Evolutionary conservation across 2,113 vertebrate genomes (phyloP), one percentile per base, ranked within the genome.

Genomic region (Gopherus flavomarginatus): DNA sequence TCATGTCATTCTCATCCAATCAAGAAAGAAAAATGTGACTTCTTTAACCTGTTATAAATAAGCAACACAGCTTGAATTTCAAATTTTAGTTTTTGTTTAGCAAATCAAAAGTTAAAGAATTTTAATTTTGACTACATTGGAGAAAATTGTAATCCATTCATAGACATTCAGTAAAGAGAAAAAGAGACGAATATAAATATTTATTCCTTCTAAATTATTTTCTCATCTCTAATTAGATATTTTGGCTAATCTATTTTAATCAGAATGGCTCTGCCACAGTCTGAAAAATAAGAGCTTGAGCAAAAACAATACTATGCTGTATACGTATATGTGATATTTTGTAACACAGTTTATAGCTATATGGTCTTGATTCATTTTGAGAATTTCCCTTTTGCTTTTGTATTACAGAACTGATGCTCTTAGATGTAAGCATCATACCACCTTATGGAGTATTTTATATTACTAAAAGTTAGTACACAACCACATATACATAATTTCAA

Each of bases 381-480:
- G 69, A 81, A 86, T 78, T 8, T 94, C 88, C 93, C 93, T 79
- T 87, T 47, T 95, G 62, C 12, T 95, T 95, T 96, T 93, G 13
- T 10, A 4, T 65, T 38, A 57, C 72, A 93, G 81, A 92, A 94
- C 91, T 85, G 77, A 62, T 96, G 38, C 92, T 94, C 95, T 96
- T 50, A 89, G 85, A 94, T 83, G 62, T 11, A 4, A 81, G 3
- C 2, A 69, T 96, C 91, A 92, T 90, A 62, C 79, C 90, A 65
- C 12, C 50, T 54, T 54, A 54, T 8, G 21, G 53, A 54, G 53
- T 90, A 2, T 62, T 87, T 88, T 59, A 49, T 22, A 38, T 72
- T 38, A 9, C 31, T 96, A 80, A 24, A 95, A 96, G 27, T 89
- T 91, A 83, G 22, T 88, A 81, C 91, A 94, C 22, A 90, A 95